Conservation (phyloP, 2,797 vertebrate species). For the Heterohyrax brucei region DNA sequence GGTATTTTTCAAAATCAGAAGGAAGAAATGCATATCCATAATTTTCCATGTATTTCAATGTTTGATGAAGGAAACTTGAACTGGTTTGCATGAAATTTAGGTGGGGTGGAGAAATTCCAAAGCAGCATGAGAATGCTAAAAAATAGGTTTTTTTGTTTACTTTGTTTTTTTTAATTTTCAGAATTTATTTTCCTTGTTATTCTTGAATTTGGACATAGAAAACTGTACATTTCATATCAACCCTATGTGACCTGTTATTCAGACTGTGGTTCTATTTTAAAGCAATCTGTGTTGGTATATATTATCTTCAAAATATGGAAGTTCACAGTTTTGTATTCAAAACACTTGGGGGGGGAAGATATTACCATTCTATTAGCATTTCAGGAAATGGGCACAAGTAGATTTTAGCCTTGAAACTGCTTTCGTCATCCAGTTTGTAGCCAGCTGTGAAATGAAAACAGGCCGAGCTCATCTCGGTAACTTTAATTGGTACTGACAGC, state of each 20-base stretch:
- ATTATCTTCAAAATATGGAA: not conserved
- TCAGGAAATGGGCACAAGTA: conserved; percentile 77
- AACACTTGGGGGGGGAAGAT: not conserved
- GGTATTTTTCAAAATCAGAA: conserved; percentile 29
- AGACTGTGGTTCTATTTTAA: not conserved
- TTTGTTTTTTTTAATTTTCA: not conserved
- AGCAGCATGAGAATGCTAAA: not conserved
- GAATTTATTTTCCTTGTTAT: not conserved
- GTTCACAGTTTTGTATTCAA: conserved; percentile 65
- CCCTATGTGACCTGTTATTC: not conserved
- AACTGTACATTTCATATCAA: not conserved
- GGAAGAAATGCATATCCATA: not conserved
- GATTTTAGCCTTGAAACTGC: conserved; percentile 80
- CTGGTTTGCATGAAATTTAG: not conserved
- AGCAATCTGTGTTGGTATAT: not conserved
- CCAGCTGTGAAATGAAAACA: conserved; percentile 50
- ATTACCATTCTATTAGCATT: conserved; percentile 56
- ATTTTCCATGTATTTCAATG: not conserved
- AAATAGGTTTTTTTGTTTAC: not conserved
- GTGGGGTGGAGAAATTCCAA: not conserved
- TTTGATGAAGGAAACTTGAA: not conserved
- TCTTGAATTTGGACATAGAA: not conserved
- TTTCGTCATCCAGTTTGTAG: conserved; percentile 78
- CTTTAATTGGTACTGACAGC: conserved; percentile 82
- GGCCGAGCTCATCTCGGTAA: conserved; percentile 78